Conservation (phyloP, 2,113 vertebrate genomes). For the Mionectes macconnelli region DNA sequence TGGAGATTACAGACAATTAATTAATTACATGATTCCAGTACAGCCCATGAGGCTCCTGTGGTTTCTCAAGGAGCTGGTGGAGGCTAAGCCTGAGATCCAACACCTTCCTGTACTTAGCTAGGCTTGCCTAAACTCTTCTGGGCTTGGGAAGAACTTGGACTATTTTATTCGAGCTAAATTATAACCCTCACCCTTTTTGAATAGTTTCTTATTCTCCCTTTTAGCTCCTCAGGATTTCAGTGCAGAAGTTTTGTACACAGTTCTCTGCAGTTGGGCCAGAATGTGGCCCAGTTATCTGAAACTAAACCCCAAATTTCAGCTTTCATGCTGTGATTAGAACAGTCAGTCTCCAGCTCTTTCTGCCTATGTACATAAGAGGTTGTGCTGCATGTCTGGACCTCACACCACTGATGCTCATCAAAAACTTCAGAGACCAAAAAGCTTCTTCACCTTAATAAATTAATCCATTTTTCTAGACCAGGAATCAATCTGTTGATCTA, state of each 20-base stretch:
- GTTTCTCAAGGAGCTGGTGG: not conserved
- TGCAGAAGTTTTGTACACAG: not conserved
- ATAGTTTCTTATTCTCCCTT: not conserved
- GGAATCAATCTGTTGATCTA: not conserved
- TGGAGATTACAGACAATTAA: not conserved
- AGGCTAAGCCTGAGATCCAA: not conserved
- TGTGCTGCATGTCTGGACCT: not conserved
- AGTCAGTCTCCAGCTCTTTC: not conserved
- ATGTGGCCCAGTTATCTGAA: not conserved
- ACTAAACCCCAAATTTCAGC: not conserved
- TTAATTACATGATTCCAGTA: no score
- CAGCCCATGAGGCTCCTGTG: not conserved
- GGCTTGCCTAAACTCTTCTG: not conserved
- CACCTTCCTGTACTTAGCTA: not conserved
- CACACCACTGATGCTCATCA: not conserved
- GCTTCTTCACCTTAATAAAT: not conserved
- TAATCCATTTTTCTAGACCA: not conserved
- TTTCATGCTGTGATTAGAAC: not conserved
- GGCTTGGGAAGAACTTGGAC: not conserved
- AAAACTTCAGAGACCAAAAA: not conserved
- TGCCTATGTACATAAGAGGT: not conserved
- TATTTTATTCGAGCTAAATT: not conserved
- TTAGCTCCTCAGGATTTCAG: not conserved
- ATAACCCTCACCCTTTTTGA: not conserved
- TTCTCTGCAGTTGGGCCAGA: not conserved